phyloP scores from a whole-genome alignment of 2,113 vertebrate genomes.

The Catagonus wagneri region DNA sequence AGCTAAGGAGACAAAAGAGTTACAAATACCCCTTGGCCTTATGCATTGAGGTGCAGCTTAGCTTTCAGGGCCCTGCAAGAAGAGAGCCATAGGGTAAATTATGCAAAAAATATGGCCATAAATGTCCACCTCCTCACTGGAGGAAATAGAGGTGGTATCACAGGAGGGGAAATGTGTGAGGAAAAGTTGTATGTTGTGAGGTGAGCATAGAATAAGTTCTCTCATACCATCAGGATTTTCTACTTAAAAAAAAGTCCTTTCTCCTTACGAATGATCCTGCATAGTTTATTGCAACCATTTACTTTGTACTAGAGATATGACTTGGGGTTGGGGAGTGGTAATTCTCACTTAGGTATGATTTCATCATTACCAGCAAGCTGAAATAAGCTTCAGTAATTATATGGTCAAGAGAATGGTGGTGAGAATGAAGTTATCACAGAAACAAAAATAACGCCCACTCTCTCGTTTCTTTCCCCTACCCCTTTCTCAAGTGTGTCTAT shows the following conservation, averaged over 20 bases:
- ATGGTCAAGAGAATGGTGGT: background rate
- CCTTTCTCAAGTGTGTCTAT: background rate
- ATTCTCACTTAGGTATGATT: constrained; percentile 30
- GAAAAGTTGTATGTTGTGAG: background rate
- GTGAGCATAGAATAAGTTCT: background rate
- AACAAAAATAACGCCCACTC: background rate
- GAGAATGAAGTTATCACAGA: background rate
- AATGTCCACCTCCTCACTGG: background rate
- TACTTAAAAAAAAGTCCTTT: background rate
- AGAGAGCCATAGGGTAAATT: background rate
- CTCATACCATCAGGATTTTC: background rate
- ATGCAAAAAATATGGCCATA: background rate
- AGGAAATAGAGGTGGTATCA: background rate
- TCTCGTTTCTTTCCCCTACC: background rate
- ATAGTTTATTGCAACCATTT: background rate
- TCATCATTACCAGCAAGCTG: background rate
- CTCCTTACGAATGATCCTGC: background rate
- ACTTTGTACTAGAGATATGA: background rate
- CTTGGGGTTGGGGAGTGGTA: background rate
- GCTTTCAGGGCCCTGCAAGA: background rate
- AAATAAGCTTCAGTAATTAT: background rate
- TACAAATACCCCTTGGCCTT: background rate
- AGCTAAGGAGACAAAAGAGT: background rate
- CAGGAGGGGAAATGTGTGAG: background rate
- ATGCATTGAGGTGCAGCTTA: background rate